Percentiles rank a stretch among this genome's conserved stretches.
Conservation (phyloP, 1,140 invertebrate genomes). For the Stegodyphus mimosarum region DNA sequence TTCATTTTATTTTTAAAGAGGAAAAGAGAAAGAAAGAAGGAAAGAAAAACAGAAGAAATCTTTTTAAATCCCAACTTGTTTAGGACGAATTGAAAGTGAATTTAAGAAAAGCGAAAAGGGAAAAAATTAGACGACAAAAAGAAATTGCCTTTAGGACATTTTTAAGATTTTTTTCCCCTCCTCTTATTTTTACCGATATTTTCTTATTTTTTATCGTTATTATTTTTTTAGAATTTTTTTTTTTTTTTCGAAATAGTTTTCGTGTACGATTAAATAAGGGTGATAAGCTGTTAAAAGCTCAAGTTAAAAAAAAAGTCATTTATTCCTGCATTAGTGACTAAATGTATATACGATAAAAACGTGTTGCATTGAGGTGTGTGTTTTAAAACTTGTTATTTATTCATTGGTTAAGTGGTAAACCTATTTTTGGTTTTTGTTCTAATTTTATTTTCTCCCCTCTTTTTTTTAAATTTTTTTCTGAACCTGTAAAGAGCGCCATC, state of each 20-base stretch:
- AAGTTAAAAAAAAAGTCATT: not conserved
- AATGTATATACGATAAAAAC: too few relatives aligned
- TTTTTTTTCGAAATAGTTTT: conserved; percentile 19
- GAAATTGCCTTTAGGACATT: conserved; percentile 23
- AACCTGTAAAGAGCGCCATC: too few relatives aligned
- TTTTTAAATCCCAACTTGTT: not conserved
- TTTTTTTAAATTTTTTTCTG: too few relatives aligned
- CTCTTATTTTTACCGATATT: too few relatives aligned
- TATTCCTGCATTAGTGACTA: too few relatives aligned
- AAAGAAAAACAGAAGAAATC: not conserved
- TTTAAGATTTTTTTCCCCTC: too few relatives aligned
- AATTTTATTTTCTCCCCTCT: too few relatives aligned
- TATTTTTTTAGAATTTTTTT: conserved; percentile 3
- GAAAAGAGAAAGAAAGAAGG: conserved; percentile 1
- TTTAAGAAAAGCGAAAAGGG: not conserved
- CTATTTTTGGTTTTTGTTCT: too few relatives aligned
- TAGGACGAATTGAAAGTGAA: conserved; percentile 25
- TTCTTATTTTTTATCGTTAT: not conserved
- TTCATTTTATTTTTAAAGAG: too few relatives aligned
- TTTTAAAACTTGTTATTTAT: too few relatives aligned
- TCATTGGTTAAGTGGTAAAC: too few relatives aligned
- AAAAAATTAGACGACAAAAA: not conserved
- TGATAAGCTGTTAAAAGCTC: conserved; percentile 13
- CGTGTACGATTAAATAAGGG: conserved; percentile 29
- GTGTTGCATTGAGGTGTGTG: too few relatives aligned